phyloP scores from a whole-genome alignment of 2,113 vertebrate genomes.

The Cathartes aura region DNA sequence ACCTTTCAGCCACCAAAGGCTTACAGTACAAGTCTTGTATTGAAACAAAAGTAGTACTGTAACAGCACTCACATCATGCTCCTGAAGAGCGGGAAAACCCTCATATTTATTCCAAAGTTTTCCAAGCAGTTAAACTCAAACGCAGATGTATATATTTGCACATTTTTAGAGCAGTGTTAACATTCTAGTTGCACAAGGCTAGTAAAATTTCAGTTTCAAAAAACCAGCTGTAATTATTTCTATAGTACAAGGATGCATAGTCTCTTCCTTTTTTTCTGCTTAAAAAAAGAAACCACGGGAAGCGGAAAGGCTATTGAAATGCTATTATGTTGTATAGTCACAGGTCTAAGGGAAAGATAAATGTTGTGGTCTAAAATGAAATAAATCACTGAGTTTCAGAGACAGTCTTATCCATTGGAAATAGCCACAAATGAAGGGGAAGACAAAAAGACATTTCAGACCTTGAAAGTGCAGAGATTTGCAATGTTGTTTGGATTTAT shows the following conservation, averaged over 20 bases:
- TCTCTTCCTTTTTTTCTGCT: neutral
- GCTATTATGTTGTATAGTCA: slow-evolving; percentile 5
- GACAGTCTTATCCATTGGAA: neutral
- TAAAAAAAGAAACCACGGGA: neutral
- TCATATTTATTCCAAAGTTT: slow-evolving; percentile 71
- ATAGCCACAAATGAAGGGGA: neutral
- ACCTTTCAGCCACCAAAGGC: slow-evolving; percentile 72
- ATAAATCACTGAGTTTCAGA: neutral
- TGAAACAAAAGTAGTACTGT: slow-evolving; percentile 79
- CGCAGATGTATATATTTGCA: slow-evolving; percentile 46
- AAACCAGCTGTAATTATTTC: slow-evolving; percentile 10
- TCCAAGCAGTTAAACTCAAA: slow-evolving; percentile 69
- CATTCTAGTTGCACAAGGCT: slow-evolving; percentile 31
- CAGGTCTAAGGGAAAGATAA: slow-evolving; percentile 42
- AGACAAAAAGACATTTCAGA: neutral
- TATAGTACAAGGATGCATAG: neutral
- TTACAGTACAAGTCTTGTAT: slow-evolving; percentile 78
- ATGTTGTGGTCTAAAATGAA: slow-evolving; percentile 14
- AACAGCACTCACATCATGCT: slow-evolving; percentile 64
- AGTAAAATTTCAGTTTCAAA: neutral
- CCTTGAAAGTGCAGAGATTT: neutral
- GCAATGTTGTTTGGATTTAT: neutral
- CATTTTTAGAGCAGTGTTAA: slow-evolving; percentile 47
- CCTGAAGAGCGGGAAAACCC: neutral
- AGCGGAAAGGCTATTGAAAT: slow-evolving; percentile 54